Evolutionary conservation across 2,797 vertebrate genomes (phyloP).

Genomic region (Telmatherina bonti): DNA sequence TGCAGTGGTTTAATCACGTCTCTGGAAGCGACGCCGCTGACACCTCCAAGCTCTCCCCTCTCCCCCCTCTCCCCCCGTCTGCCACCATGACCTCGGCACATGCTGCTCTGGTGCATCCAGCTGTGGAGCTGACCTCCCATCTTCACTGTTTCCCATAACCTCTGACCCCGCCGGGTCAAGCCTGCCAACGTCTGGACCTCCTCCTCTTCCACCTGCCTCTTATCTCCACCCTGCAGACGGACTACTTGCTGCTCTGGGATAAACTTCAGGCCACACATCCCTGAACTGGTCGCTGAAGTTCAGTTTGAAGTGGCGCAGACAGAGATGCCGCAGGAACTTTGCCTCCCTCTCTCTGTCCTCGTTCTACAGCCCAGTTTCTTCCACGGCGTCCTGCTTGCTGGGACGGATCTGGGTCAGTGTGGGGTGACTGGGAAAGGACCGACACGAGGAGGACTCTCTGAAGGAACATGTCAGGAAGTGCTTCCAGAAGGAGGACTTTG

Average conservation of each 20-base stretch:
- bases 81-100: conserved; percentile 37
- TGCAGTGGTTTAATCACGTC: background rate
- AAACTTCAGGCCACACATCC: too few relatives aligned
- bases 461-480: conserved; percentile 16
- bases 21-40: background rate
- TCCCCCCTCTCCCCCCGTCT: conserved; percentile 21
- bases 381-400: conserved; percentile 53
- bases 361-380: conserved; percentile 71
- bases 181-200: conserved; percentile 68
- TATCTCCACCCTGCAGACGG: conserved; percentile 56
- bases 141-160: conserved; percentile 77
- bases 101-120: conserved; percentile 54
- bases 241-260: conserved; percentile 30
- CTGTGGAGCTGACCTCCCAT: conserved; percentile 67
- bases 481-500: conserved; percentile 1
- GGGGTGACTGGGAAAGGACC: conserved; percentile 48
- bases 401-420: conserved; percentile 72
- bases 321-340: conserved; percentile 18
- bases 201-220: conserved; percentile 52
- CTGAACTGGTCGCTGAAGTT: background rate
- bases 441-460: conserved; percentile 36
- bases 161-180: conserved; percentile 66
- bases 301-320: background rate
- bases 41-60: conserved; percentile 11
- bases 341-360: conserved; percentile 58